Base-by-base conservation (phyloP, 2,113 vertebrate genomes). In the Acrocephalus kingi region DNA sequence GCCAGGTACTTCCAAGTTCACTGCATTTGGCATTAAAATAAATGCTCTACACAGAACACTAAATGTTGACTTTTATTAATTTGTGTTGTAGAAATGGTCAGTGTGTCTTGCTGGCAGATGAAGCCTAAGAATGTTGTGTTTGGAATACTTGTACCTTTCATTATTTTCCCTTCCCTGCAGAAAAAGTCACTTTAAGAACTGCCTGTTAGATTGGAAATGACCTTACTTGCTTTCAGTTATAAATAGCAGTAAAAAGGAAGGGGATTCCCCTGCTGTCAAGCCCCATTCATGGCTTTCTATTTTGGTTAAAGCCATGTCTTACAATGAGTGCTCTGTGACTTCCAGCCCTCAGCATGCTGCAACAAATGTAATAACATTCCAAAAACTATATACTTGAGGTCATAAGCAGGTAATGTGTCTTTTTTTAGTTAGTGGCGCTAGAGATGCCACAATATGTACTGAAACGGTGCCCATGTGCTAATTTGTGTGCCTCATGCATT, bases 141-240 rank as follows among this genome's bases (percentile, higher is more conserved):
- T 87, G 66, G 49, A 85, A 56, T 64, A 49, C 9, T 64, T 74
- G 11, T 15, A 46, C 33, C 31, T 79, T 82, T 54, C 0, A 2
- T 54, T 90, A 94, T 86, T 74, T 49, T 17, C 21, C 13, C 5
- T 49, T 21, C 27, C 16, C 39, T 59, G 51, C 31, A 67, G 83
- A 64, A 85, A 0, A 52, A 51, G 23, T 56, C 79, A 9, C 49
- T 87, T 78, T 56, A 62, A 92, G 58, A 78, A 23, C 15, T 25
- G 33, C 10, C 11, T 58, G 10, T 91, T 71, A 69, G 37, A 46
- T 69, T 96, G 71, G 78, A 45, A 46, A 67, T 76, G 20, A 76
- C 77, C 75, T 90, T 79, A 64, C 59, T 82, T 96, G 56, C 74
- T 75, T 61, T 87, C 46, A 72, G 56, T 84, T 96, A 74, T n/a